Evolutionary conservation across 2,888 invertebrate species (phyloP).

Genomic region (Idaea aversata): DNA sequence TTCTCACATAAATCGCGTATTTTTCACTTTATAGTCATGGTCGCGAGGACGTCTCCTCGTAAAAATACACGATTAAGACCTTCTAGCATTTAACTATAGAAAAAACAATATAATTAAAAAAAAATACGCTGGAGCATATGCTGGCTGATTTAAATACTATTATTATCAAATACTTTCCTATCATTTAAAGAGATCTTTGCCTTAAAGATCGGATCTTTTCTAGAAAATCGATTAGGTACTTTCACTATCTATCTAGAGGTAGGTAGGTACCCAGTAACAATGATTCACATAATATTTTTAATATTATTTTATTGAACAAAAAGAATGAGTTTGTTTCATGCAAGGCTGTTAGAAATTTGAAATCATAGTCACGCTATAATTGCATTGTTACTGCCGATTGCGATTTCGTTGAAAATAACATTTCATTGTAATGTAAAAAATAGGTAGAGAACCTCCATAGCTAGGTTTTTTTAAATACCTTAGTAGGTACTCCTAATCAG

Average conservation of each 20-base stretch:
- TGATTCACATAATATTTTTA: not conserved
- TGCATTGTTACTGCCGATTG: constrained; percentile 1
- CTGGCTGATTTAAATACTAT: not conserved
- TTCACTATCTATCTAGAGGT: not conserved
- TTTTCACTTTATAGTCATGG: too few relatives aligned
- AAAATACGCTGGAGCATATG: not conserved
- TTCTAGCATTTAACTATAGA: too few relatives aligned
- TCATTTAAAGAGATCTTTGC: not conserved
- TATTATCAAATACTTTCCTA: not conserved
- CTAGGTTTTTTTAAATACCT: too few relatives aligned
- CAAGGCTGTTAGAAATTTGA: not conserved
- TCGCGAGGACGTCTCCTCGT: too few relatives aligned
- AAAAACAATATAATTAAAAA: too few relatives aligned
- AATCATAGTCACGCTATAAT: constrained; percentile 6
- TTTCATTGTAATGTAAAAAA: not conserved
- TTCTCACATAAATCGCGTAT: too few relatives aligned
- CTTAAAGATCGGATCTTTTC: not conserved
- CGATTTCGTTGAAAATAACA: not conserved
- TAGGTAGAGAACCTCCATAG: not conserved
- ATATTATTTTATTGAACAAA: not conserved
- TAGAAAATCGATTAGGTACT: not conserved
- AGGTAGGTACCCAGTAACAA: not conserved
- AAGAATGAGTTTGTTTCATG: constrained; percentile 3
- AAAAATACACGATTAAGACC: too few relatives aligned
- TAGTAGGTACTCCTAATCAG: too few relatives aligned